Base-by-base conservation (phyloP, 1,140 invertebrate genomes). In the Monomorium pharaonis region DNA sequence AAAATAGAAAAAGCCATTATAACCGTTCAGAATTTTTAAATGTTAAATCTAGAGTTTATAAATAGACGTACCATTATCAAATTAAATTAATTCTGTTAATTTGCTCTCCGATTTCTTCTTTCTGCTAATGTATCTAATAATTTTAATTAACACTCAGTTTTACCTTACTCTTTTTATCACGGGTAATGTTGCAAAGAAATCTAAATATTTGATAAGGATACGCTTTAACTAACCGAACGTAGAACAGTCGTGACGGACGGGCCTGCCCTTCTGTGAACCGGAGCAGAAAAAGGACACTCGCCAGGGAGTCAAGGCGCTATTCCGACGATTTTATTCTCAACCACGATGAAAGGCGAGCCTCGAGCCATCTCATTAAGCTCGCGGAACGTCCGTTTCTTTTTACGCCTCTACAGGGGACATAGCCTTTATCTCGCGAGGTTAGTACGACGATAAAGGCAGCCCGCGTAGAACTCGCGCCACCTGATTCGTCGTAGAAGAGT, bases 401-500 rank as follows among this genome's bases (percentile, higher is more conserved):
- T 81, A 56, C 83, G 44, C 42, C 51, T 47, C 47, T 74, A 44
- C 58, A 33, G 27, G 42, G n/a, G 63, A 81, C 70, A 75, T 51
- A 54, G 42, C 42, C 67, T 76, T 84, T 86, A 75, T 86, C 84
- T 74, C 27, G 21, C 58, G 33, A 21, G 87, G 88, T 89, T 89
- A 86, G 62, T 81, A 60, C 44, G 44, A 42, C 54, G 87, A 89
- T 89, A 89, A 89, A 76, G 84, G 72, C 84, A 80, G 24, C 18
- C n/a, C 18, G 12, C 33, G 60, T 7, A 69, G 76, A 24, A 60
- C 33, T 69, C 84, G 16, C 67, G 51, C 27, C 67, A 56, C 42
- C 49, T 44, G 81, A 89, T 75, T 87, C 78, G 85, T 81, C 76
- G 58, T 47, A 42, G 67, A 56, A 27, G 51, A 58, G 49, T 88